Conservation (phyloP, 2,113 vertebrate species). For the Coreoperca whiteheadi region DNA sequence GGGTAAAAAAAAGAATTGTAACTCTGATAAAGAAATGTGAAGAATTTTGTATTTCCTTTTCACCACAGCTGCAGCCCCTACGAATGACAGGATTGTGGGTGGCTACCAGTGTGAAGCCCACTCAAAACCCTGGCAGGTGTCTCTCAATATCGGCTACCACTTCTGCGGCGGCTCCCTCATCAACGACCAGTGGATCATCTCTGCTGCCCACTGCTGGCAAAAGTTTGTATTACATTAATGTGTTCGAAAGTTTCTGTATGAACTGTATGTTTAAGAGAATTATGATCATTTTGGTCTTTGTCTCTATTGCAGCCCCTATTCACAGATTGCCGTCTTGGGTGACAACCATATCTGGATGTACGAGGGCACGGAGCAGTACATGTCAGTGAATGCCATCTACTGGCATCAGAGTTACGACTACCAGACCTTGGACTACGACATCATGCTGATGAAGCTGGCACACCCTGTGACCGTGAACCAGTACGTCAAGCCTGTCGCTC, state of each 20-base stretch:
- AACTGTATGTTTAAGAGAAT: neutral
- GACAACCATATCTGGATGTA: slow-evolving; percentile 81
- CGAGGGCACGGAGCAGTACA: slow-evolving; percentile 79
- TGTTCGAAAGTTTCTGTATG: neutral
- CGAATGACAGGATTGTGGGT: slow-evolving; percentile 81
- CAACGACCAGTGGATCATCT: slow-evolving; percentile 81
- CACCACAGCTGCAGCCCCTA: slow-evolving; percentile 73
- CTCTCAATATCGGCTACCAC: slow-evolving; percentile 82
- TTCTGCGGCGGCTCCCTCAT: slow-evolving; percentile 81
- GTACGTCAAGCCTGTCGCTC: slow-evolving; percentile 71
- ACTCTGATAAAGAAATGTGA: neutral
- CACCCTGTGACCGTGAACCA: slow-evolving; percentile 65
- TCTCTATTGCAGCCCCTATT: slow-evolving; percentile 65
- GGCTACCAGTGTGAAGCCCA: slow-evolving; percentile 73
- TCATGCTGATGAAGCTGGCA: slow-evolving; percentile 82
- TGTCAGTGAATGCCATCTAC: slow-evolving; percentile 81
- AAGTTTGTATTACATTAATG: slow-evolving; percentile 66
- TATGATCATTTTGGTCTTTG: neutral
- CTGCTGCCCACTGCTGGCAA: slow-evolving; percentile 84
- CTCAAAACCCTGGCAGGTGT: slow-evolving; percentile 77
- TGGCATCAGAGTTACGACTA: slow-evolving; percentile 82
- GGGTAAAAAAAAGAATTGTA: neutral
- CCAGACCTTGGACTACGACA: slow-evolving; percentile 79
- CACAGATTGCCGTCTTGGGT: slow-evolving; percentile 74
- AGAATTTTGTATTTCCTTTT: neutral